phyloP scores from a whole-genome alignment of 2,797 vertebrate species.

The Neoniphon sammara region DNA sequence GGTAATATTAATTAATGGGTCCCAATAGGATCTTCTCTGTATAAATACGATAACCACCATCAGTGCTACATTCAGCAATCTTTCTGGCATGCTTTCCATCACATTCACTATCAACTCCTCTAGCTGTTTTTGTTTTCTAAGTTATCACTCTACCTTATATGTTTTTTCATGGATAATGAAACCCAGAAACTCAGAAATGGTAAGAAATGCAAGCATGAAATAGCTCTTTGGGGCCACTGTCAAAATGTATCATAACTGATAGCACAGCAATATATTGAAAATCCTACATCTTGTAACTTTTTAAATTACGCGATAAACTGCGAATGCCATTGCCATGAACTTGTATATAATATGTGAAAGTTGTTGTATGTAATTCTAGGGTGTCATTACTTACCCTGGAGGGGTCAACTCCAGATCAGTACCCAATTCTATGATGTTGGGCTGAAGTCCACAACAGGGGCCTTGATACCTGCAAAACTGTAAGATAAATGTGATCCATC shows the following conservation, averaged over 20 bases:
- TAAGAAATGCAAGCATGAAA: not conserved
- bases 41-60: too few species aligned
- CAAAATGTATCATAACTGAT: not conserved
- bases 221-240: not conserved
- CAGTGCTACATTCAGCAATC: too few species aligned
- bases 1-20: constrained; percentile 38
- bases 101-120: too few species aligned
- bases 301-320: constrained; percentile 9
- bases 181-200: not conserved
- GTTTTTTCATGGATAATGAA: not conserved
- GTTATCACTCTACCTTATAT: too few species aligned
- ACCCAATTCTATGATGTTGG: constrained; percentile 66
- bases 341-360: not conserved
- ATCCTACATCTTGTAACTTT: not conserved
- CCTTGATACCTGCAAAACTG: constrained; percentile 78
- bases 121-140: too few species aligned
- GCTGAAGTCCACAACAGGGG: constrained; percentile 70
- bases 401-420: constrained; percentile 78
- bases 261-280: too few species aligned
- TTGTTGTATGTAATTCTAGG: constrained; percentile 59
- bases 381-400: constrained; percentile 79
- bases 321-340: not conserved
- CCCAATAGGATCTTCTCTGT: not conserved
- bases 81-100: too few species aligned
- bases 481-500: constrained; percentile 61